Evolutionary conservation across 1,140 invertebrate genomes (phyloP).

Genomic region (Physella acuta): DNA sequence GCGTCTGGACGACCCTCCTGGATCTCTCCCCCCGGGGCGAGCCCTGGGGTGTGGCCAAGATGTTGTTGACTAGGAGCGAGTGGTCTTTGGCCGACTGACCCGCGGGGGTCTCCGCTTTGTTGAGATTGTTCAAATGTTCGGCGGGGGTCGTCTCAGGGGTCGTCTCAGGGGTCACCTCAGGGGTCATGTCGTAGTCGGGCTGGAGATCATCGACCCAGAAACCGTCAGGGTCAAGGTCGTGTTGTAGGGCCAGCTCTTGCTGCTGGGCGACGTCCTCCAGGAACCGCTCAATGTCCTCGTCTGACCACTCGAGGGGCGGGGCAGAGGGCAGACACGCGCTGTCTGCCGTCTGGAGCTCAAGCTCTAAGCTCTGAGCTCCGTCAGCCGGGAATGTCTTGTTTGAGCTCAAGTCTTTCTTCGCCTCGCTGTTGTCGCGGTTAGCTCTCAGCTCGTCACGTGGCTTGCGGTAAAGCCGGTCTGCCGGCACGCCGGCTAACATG

Average conservation of each 20-base stretch:
- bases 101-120: neutral
- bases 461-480: neutral
- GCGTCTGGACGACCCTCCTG: too few relatives aligned
- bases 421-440: neutral
- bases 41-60: neutral
- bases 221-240: neutral
- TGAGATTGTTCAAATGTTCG: neutral
- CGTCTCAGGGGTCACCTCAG: neutral
- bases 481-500: neutral
- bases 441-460: neutral
- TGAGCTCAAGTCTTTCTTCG: neutral
- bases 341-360: too few relatives aligned
- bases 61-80: neutral
- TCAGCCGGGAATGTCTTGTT: neutral
- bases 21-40: neutral
- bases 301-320: neutral
- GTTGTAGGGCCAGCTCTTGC: neutral
- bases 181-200: constrained; percentile 7
- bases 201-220: constrained; percentile 4
- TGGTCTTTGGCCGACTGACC: neutral
- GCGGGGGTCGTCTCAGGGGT: neutral
- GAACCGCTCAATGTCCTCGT: neutral
- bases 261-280: neutral
- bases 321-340: neutral
- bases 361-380: too few relatives aligned